Evolutionary conservation across 2,888 invertebrate genomes (phyloP), one percentile per base, ranked within the genome.

Genomic region (Brassicogethes aeneus): DNA sequence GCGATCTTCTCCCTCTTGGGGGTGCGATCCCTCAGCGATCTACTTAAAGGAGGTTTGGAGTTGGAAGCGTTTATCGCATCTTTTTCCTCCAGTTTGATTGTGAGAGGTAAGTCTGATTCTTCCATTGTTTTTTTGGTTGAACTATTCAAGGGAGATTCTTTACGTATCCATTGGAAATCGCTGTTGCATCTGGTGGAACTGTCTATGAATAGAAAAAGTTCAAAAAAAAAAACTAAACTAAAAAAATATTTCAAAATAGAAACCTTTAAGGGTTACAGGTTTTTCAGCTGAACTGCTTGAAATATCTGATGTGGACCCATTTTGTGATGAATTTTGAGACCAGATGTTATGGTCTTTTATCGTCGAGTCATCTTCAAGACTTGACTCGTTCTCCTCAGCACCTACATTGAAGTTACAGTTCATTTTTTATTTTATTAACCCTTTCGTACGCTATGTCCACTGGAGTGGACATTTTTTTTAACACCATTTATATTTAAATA

Each of bases 141-240:
- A 36, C 42, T 43, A n/a, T n/a, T n/a, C 44, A 51, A 39, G 51
- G 52, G 23, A 29, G 44, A 32, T 13, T 63, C 62, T 46, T 68
- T 68, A 56, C 62, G 73, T 64, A 81, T 73, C 82, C 82, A 82
- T 66, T 76, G 79, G 64, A 82, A 81, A 63, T 79, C 79, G 61
- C 76, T 75, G 62, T 79, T 77, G 59, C 80, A 77, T 44, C 77
- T 70, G 8, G 78, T 77, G 34, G 79, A 76, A 58, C 76, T 73
- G 61, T 78, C 78, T 67, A 54, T 36, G 13, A n/a, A n/a, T n/a
- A n/a, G n/a, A n/a, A 15, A 16, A 34, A 34, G 34, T 38, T 32
- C 15, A n/a, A 37, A 23, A 5, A 23, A 23, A 7, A 10, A 7
- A 23, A 7, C 10, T 23, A 7, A 10, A 23, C 23, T 23, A 5